phyloP scores from a whole-genome alignment of 2,888 invertebrate species.

The Melipona beecheii region DNA sequence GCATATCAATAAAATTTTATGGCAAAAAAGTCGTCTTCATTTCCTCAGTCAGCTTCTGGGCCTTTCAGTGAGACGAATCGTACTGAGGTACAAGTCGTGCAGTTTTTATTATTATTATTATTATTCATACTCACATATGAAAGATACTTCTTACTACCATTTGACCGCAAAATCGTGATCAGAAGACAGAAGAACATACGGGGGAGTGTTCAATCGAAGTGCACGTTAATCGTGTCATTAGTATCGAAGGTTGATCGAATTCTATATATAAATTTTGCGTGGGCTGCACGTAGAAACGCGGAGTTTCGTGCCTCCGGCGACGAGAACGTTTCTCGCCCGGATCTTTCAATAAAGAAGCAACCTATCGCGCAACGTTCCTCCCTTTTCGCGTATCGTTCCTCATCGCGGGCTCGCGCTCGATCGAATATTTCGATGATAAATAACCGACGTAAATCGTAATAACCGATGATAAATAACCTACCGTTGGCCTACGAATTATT shows the following conservation, averaged over 20 bases:
- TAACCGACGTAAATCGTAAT: too few species aligned
- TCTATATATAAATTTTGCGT: constrained; percentile 25
- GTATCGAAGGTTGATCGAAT: constrained; percentile 40
- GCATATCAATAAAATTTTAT: too few species aligned
- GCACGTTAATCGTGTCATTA: constrained; percentile 13
- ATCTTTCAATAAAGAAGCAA: neutral
- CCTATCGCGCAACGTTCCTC: neutral
- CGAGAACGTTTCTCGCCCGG: neutral
- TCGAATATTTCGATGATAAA: constrained; percentile 4
- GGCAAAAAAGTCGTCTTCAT: too few species aligned
- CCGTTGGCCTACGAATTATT: constrained; percentile 39
- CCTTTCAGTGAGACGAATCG: too few species aligned
- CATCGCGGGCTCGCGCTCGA: neutral
- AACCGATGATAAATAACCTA: neutral
- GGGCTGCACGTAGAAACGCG: neutral
- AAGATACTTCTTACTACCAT: too few species aligned
- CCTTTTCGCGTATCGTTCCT: neutral
- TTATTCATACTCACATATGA: too few species aligned
- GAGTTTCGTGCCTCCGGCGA: neutral
- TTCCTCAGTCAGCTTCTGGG: too few species aligned
- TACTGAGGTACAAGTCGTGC: too few species aligned
- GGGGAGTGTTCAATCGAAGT: neutral
- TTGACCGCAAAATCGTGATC: too few species aligned
- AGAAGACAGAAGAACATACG: neutral
- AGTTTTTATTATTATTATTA: too few species aligned